Conservation (phyloP, 2,888 invertebrate genomes). For the Cyaniris semiargus region DNA sequence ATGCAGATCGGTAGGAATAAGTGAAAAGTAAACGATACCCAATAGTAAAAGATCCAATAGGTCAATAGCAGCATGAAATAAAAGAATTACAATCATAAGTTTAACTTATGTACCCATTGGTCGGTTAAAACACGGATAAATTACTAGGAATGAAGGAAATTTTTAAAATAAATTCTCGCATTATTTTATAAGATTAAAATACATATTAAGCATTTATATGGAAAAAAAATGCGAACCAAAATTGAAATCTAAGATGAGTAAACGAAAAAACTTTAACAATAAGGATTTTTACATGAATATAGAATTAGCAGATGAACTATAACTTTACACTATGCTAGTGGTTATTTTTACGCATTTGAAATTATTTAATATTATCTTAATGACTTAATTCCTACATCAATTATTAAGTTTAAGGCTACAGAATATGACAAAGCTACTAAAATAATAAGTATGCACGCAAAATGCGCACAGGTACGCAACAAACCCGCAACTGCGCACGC, state of each 20-base stretch:
- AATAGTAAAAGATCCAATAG: conserved; percentile 74
- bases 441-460: neutral
- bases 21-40: conserved; percentile 64
- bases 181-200: neutral
- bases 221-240: neutral
- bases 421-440: neutral
- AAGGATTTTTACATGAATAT: conserved; percentile 5
- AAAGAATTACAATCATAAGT: conserved; percentile 74
- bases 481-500: neutral
- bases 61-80: conserved; percentile 74
- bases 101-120: conserved; percentile 42
- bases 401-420: neutral
- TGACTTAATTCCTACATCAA: neutral
- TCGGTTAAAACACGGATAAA: neutral
- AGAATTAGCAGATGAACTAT: neutral
- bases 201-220: neutral
- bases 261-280: neutral
- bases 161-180: neutral
- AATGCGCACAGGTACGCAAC: neutral
- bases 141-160: neutral
- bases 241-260: conserved; percentile 9
- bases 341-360: neutral
- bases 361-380: neutral
- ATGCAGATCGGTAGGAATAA: conserved; percentile 56
- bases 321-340: neutral